Conservation (phyloP, 2,797 vertebrate species). For the Triplophysa yarkandensis region DNA sequence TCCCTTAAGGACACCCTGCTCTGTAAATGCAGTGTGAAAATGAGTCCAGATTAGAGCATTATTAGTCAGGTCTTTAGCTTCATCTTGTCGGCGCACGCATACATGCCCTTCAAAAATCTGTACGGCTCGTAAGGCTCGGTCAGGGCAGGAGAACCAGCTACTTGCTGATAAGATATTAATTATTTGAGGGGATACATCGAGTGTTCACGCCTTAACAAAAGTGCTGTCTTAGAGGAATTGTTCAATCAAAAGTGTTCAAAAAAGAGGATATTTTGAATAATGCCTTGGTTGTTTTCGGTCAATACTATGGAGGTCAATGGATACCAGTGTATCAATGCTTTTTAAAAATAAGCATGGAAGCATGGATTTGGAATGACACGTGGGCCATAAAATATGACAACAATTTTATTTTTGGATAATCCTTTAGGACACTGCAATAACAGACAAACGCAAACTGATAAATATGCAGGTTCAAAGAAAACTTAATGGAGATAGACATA, state of each 20-base stretch:
- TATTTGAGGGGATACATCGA: constrained; percentile 17
- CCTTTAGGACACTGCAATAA: not conserved
- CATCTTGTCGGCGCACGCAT: constrained; percentile 21
- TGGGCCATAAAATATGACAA: too few relatives aligned
- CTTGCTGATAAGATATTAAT: constrained; percentile 16
- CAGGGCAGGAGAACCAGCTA: constrained; percentile 9
- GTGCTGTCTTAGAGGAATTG: constrained; percentile 1
- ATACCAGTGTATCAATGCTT: too few relatives aligned
- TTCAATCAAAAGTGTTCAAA: not conserved
- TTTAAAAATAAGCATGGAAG: too few relatives aligned
- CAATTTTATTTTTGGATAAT: too few relatives aligned
- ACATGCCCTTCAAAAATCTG: constrained; percentile 26
- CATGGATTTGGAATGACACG: too few relatives aligned
- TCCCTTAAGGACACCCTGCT: constrained; percentile 59
- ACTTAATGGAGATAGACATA: not conserved
- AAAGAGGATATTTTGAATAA: too few relatives aligned
- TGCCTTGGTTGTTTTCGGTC: too few relatives aligned
- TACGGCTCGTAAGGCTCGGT: not conserved
- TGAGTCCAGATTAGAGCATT: constrained; percentile 68
- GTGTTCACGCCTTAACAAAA: not conserved
- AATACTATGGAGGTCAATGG: too few relatives aligned
- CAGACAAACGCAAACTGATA: not conserved
- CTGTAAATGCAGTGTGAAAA: constrained; percentile 65
- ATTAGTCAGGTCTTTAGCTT: constrained; percentile 68
- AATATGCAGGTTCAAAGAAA: too few relatives aligned